Percentiles rank a stretch among this genome's conserved stretches.
Conservation (phyloP, 2,113 vertebrate species). For the Progne subis region DNA sequence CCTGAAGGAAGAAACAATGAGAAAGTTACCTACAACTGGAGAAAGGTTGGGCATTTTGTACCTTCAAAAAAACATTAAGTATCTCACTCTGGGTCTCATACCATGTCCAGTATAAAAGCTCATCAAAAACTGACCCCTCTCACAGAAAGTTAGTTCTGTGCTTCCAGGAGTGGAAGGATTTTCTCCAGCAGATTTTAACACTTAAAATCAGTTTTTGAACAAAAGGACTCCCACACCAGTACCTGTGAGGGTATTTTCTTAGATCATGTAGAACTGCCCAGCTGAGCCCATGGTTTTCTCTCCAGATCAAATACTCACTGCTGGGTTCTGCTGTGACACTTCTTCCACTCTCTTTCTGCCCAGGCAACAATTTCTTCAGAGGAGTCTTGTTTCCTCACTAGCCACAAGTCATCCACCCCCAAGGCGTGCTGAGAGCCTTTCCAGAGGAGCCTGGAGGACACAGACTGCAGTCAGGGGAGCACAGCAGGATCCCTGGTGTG, state of each 20-base stretch:
- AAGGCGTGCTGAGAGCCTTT: constrained; percentile 82
- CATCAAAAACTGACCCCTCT: not conserved
- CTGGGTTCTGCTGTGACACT: not conserved
- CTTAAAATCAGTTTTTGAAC: not conserved
- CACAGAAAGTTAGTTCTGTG: not conserved
- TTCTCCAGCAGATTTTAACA: not conserved
- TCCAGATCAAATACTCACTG: constrained; percentile 61
- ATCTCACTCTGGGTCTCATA: not conserved
- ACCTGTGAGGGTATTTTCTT: not conserved
- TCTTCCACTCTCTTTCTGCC: constrained; percentile 83
- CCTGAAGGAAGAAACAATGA: constrained; percentile 60
- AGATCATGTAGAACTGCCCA: not conserved
- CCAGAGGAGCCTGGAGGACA: constrained; percentile 82
- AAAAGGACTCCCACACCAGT: not conserved
- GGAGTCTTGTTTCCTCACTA: constrained; percentile 82
- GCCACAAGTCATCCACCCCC: constrained; percentile 84
- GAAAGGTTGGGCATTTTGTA: not conserved
- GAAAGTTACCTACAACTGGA: not conserved
- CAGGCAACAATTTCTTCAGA: constrained; percentile 84
- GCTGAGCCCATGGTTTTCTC: not conserved
- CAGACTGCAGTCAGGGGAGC: constrained; percentile 11
- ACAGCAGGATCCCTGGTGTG: not conserved
- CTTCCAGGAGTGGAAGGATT: not conserved
- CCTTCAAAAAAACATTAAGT: not conserved
- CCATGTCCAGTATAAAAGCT: not conserved